phyloP scores from a whole-genome alignment of 2,888 invertebrate species.

The Mechanitis messenoides region DNA sequence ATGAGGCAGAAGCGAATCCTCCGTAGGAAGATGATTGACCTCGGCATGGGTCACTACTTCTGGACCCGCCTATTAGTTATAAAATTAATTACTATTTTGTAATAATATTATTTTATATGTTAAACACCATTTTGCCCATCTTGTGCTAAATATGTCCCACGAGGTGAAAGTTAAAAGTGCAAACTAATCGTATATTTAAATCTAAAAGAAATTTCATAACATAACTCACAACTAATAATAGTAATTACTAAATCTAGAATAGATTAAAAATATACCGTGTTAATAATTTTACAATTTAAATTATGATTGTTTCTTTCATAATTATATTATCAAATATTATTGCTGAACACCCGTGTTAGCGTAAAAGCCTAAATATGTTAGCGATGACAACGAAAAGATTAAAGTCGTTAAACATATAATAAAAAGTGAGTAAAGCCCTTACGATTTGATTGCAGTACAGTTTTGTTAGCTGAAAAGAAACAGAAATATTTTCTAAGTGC shows the following conservation, averaged over 20 bases:
- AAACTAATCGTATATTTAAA: too few relatives aligned
- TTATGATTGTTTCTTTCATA: too few relatives aligned
- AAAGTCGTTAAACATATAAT: conserved; percentile 13
- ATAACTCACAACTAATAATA: too few relatives aligned
- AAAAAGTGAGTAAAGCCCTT: conserved; percentile 44
- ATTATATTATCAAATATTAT: too few relatives aligned
- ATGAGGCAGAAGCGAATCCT: conserved; percentile 78
- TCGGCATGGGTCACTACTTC: conserved; percentile 75
- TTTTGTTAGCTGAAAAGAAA: conserved; percentile 72
- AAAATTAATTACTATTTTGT: neutral
- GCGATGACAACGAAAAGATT: conserved; percentile 31
- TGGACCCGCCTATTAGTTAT: conserved; percentile 49
- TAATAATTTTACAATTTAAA: too few relatives aligned
- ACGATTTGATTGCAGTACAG: conserved; percentile 72
- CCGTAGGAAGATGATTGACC: conserved; percentile 77
- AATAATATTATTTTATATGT: neutral
- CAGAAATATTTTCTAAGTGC: conserved; percentile 39
- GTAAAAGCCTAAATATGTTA: conserved; percentile 22
- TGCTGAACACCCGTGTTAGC: neutral
- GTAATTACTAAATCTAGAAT: too few relatives aligned
- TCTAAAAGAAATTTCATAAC: too few relatives aligned
- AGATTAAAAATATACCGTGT: too few relatives aligned
- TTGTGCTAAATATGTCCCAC: too few relatives aligned
- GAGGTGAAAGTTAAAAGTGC: too few relatives aligned
- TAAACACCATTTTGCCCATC: too few relatives aligned